Conservation (phyloP, 2,888 invertebrate species). For the Drosophila testacea region DNA sequence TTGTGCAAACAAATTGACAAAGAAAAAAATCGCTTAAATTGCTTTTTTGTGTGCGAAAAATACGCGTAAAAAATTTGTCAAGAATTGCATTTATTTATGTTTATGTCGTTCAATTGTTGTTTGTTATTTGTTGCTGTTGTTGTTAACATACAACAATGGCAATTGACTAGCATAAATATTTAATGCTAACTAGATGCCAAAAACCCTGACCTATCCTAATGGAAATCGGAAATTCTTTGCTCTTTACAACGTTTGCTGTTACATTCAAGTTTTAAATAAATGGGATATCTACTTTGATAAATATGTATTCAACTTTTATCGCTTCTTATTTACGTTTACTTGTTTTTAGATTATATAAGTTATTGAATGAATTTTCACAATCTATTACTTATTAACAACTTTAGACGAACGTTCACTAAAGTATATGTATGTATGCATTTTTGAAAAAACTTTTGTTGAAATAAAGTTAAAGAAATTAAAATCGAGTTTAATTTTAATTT, state of each 20-base stretch:
- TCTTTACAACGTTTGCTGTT: neutral
- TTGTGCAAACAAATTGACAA: slow-evolving; percentile 50
- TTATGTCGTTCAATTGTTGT: slow-evolving; percentile 28
- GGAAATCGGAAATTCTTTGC: neutral
- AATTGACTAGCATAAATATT: slow-evolving; percentile 33
- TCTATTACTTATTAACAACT: too few species aligned
- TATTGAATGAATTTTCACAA: too few species aligned
- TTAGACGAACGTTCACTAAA: too few species aligned
- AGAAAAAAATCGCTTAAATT: slow-evolving; percentile 31
- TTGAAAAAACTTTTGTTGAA: too few species aligned
- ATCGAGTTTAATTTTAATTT: too few species aligned
- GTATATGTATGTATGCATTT: too few species aligned
- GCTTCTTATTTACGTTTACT: too few species aligned
- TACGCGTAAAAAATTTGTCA: slow-evolving; percentile 45
- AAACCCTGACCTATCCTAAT: slow-evolving; percentile 6
- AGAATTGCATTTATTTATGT: slow-evolving; percentile 48
- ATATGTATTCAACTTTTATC: too few species aligned
- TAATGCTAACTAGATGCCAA: slow-evolving; percentile 10
- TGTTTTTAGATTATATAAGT: too few species aligned
- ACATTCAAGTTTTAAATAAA: neutral
- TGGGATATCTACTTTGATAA: too few species aligned
- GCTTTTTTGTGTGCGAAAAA: slow-evolving; percentile 22
- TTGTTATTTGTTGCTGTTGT: slow-evolving; percentile 26
- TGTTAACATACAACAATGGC: slow-evolving; percentile 23
- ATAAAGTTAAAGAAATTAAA: too few species aligned